Evolutionary conservation across 2,888 invertebrate species (phyloP), one percentile per base, ranked within the genome.

Genomic region (Apamea sordens): DNA sequence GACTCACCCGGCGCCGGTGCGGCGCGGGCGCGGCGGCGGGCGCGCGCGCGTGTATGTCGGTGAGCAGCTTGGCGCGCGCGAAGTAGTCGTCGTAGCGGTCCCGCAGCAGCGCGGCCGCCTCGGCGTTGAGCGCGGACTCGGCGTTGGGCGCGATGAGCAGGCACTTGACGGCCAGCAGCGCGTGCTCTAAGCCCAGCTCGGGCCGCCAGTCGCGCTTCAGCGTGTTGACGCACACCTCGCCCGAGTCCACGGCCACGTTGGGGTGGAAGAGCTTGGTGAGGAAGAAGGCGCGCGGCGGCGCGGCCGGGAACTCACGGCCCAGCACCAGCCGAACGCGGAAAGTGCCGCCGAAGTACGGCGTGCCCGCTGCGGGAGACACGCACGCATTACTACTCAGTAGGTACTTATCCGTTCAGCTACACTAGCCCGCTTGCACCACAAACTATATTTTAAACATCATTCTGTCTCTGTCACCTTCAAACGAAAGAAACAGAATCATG

Each of bases 211-310:
- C 99, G 96, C 98, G 99, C 96, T 99, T 99, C 84, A 99, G 97
- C 82, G 99, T 99, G 96, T 99, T 99, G 13, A 99, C 99, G 97
- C 99, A 99, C 92, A 99, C 99, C 96, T 99, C 99, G 82, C 99
- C 99, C 53, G 91, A 83, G 96, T 98, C 98, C 83, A 97, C 97
- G 72, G 99, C 98, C 90, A 99, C 99, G 97, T 99, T 99, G 47
- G 99, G 99, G 96, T 99, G 99, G 97, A 99, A 99, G 93, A 99
- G 99, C 97, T 98, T 99, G 76, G 99, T 99, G 83, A 99, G 97
- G 95, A 99, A 99, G 96, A 97, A 98, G 78, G 98, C 99, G 96
- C 99, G 99, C 70, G 99, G 99, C 88, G 99, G 99, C 89, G 98
- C 98, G 90, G 98, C 97, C 18, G 99, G 99, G 95, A 99, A 99